These are phyloP conservation scores for Glyptemys insculpta DNA, from an alignment of 2,797 vertebrate species.

Conservation along the genomic window DNA sequence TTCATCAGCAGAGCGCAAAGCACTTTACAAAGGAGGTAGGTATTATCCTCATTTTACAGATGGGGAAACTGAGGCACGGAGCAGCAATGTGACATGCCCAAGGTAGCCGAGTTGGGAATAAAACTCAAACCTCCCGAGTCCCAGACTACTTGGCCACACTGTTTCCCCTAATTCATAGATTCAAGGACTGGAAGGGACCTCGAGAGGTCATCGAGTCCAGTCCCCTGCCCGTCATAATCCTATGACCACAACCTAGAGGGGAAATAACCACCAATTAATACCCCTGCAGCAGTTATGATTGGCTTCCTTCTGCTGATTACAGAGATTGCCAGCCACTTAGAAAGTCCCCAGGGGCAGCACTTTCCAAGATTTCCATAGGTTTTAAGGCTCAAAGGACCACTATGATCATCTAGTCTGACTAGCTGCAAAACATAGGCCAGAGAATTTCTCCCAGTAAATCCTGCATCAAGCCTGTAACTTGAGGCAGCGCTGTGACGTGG, in stretches of 20 bases:
- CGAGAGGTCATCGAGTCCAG: too few relatives aligned
- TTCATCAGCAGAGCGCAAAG: too few relatives aligned
- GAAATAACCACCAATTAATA: background rate
- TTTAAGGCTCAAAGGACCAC: background rate
- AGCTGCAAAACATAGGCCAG: background rate
- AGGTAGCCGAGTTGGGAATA: too few relatives aligned
- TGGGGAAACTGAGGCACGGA: too few relatives aligned
- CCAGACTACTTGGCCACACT: too few relatives aligned
- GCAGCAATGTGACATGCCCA: too few relatives aligned
- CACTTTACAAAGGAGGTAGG: too few relatives aligned
- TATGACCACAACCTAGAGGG: background rate
- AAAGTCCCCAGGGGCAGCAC: background rate
- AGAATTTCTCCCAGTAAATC: background rate
- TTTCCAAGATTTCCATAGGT: background rate
- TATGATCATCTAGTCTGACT: background rate
- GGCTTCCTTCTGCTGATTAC: background rate
- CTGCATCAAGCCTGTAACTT: background rate
- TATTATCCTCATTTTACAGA: too few relatives aligned
- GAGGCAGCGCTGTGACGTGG: background rate
- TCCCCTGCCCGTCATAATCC: too few relatives aligned
- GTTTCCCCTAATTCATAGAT: too few relatives aligned
- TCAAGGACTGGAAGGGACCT: too few relatives aligned
- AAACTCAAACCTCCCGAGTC: too few relatives aligned
- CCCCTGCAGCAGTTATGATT: background rate
- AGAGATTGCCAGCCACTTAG: background rate